phyloP scores from a whole-genome alignment of 2,888 invertebrate genomes.

The Sphaerophoria taeniata region DNA sequence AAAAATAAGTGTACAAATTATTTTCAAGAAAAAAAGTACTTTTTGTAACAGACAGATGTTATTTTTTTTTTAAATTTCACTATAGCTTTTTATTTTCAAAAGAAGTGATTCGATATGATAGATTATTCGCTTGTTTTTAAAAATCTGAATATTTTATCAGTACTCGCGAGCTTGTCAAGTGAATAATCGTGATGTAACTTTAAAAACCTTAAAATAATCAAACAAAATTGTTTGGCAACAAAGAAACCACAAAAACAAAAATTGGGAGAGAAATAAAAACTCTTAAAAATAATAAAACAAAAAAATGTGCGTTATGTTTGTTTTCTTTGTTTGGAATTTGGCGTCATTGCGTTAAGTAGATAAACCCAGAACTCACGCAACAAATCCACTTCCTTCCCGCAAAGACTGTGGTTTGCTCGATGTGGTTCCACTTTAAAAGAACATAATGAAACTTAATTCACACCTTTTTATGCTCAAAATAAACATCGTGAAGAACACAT shows the following conservation, averaged over 20 bases:
- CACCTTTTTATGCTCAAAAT: conserved; percentile 28
- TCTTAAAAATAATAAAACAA: neutral
- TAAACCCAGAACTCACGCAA: conserved; percentile 30
- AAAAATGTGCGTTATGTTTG: conserved; percentile 30
- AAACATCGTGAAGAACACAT: conserved; percentile 8
- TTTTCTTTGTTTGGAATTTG: conserved; percentile 28
- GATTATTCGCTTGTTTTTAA: too few species aligned
- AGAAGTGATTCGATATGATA: too few species aligned
- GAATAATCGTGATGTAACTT: neutral
- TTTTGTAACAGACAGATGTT: too few species aligned
- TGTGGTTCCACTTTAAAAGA: conserved; percentile 28
- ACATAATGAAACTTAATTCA: conserved; percentile 36
- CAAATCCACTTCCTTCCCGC: conserved; percentile 13
- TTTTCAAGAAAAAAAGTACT: too few species aligned
- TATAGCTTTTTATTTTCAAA: too few species aligned
- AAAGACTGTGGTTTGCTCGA: neutral
- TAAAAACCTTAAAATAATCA: neutral
- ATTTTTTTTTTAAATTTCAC: too few species aligned
- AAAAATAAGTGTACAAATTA: too few species aligned
- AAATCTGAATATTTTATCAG: too few species aligned
- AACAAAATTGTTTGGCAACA: neutral
- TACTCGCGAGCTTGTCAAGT: too few species aligned
- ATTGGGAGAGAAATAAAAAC: neutral
- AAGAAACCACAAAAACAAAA: conserved; percentile 11
- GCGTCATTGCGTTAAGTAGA: conserved; percentile 35